Conservation (phyloP, 2,113 vertebrate genomes). For the Xiphophorus hellerii region DNA sequence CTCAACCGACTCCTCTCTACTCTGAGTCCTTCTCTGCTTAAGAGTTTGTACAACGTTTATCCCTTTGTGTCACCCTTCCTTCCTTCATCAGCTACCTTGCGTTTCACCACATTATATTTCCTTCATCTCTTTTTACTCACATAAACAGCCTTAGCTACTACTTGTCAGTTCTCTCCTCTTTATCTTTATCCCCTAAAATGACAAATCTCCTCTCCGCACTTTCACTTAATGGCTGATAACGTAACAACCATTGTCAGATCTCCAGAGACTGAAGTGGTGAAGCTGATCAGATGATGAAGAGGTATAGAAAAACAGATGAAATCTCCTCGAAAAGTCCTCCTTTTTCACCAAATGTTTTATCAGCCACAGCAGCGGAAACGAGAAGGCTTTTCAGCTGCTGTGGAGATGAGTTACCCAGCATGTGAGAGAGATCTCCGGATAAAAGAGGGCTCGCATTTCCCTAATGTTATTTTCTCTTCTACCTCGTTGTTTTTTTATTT, state of each 20-base stretch:
- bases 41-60: not conserved
- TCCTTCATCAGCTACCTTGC: not conserved
- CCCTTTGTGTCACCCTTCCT: not conserved
- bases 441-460: not conserved
- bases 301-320: slow-evolving; percentile 55
- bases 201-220: slow-evolving; percentile 77
- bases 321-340: slow-evolving; percentile 42
- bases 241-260: slow-evolving; percentile 51
- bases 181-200: slow-evolving; percentile 36
- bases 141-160: not conserved
- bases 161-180: slow-evolving; percentile 6
- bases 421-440: slow-evolving; percentile 41
- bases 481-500: slow-evolving; percentile 1
- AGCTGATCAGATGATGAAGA: slow-evolving; percentile 47
- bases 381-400: slow-evolving; percentile 51
- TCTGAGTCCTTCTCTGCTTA: no score
- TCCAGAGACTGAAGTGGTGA: slow-evolving; percentile 25
- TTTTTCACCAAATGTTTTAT: slow-evolving; percentile 53
- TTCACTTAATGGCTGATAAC: slow-evolving; percentile 67
- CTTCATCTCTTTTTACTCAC: not conserved
- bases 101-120: not conserved
- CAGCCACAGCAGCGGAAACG: slow-evolving; percentile 20
- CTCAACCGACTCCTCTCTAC: no score
- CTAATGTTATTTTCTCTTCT: slow-evolving; percentile 1
- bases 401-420: slow-evolving; percentile 35